Percentiles rank a stretch among this genome's conserved stretches.
Conservation (phyloP, 2,113 vertebrate species). For the Neoarius graeffei region DNA sequence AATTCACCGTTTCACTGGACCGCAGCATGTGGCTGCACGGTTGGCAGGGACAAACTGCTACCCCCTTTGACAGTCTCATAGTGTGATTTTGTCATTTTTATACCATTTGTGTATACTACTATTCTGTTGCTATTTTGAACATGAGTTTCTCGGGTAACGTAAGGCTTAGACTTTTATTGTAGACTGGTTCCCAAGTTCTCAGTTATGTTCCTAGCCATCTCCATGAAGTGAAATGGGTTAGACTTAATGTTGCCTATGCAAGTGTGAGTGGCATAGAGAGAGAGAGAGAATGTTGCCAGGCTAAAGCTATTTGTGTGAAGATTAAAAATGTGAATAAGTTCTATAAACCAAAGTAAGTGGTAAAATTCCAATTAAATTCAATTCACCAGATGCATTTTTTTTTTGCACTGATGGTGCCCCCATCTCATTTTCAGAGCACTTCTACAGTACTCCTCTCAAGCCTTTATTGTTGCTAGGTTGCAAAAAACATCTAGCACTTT, state of each 20-base stretch:
- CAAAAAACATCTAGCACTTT: not conserved
- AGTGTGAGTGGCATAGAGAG: not conserved
- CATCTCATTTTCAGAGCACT: no score
- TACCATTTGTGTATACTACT: not conserved
- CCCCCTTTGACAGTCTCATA: not conserved
- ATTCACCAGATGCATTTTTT: no score
- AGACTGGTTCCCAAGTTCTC: not conserved
- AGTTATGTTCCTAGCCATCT: not conserved
- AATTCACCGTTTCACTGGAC: slow-evolving; percentile 12
- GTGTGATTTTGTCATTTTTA: slow-evolving; percentile 6
- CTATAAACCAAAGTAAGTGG: not conserved
- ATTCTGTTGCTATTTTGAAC: not conserved
- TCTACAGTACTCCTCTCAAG: not conserved
- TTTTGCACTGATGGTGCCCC: no score
- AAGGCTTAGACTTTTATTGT: not conserved
- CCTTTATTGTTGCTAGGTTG: no score
- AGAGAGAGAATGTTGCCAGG: not conserved
- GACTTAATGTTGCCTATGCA: not conserved
- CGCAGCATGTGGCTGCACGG: not conserved
- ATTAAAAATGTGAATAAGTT: not conserved
- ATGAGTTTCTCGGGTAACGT: not conserved
- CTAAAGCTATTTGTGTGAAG: not conserved
- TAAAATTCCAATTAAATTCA: not conserved
- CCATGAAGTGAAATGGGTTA: not conserved
- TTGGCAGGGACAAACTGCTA: not conserved